Conservation (phyloP, 2,888 invertebrate species). For the Thecocarcelia acutangulata region DNA sequence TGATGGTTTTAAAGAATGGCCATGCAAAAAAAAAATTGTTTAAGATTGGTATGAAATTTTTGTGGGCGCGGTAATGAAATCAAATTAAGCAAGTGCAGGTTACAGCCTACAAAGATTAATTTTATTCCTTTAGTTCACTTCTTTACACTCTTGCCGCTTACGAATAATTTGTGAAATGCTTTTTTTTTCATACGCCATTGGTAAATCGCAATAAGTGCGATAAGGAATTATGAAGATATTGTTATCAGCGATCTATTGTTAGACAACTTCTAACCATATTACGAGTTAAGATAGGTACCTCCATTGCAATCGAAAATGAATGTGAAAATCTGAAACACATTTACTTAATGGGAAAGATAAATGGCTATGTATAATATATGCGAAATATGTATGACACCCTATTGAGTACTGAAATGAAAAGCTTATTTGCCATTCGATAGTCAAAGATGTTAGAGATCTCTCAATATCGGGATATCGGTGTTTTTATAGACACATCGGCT, state of each 20-base stretch:
- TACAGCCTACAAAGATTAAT: conserved; percentile 70
- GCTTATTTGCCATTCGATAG: too few species aligned
- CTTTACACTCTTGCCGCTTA: conserved; percentile 2
- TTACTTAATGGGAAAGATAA: too few species aligned
- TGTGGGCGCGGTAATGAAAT: conserved; percentile 81
- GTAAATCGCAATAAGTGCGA: conserved; percentile 9
- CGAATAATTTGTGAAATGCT: conserved; percentile 12
- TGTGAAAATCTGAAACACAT: too few species aligned
- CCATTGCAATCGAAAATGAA: too few species aligned
- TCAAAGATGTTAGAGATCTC: too few species aligned
- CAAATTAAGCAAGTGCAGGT: conserved; percentile 80
- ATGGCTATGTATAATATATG: neutral
- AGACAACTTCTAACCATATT: too few species aligned
- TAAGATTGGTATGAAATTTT: conserved; percentile 60
- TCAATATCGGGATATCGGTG: too few species aligned
- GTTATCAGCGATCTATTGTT: conserved; percentile 27
- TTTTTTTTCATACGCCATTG: neutral
- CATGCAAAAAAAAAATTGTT: conserved; percentile 10
- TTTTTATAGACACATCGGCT: too few species aligned
- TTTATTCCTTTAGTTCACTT: conserved; percentile 5
- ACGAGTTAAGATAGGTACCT: too few species aligned
- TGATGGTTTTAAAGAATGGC: conserved; percentile 12
- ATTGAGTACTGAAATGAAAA: too few species aligned
- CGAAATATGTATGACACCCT: too few species aligned
- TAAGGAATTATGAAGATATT: conserved; percentile 7